Percentiles rank a stretch among this genome's conserved stretches.
Evolutionary conservation across 2,113 vertebrate species (phyloP).

Genomic region (Brienomyrus brachyistius): DNA sequence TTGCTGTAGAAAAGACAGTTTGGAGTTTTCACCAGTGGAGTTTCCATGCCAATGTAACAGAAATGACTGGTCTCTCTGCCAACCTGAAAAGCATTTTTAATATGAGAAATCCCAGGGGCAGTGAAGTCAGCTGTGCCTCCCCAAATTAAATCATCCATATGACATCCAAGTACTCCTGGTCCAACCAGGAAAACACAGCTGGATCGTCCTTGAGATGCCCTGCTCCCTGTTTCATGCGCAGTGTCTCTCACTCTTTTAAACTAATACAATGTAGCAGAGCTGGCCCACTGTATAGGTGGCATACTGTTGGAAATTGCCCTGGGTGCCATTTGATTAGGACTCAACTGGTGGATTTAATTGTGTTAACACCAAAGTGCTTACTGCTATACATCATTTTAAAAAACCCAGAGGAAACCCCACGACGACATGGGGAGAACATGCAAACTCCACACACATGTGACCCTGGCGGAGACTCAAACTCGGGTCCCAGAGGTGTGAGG

Average conservation of each 20-base stretch:
- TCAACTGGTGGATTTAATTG: no score
- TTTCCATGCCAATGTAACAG: conserved; percentile 14
- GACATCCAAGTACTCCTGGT: not conserved
- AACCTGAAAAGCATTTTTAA: not conserved
- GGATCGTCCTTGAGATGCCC: conserved; percentile 6
- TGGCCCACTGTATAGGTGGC: no score
- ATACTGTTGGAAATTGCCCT: no score
- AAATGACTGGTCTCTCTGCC: not conserved
- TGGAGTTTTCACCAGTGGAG: not conserved
- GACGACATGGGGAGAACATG: no score
- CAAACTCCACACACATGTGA: no score
- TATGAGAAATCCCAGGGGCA: not conserved
- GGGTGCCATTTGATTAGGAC: no score
- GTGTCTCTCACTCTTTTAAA: conserved; percentile 20
- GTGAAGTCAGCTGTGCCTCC: conserved; percentile 6
- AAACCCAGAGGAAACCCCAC: no score
- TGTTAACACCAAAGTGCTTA: no score
- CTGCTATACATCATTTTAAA: no score
- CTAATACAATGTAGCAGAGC: conserved; percentile 23
- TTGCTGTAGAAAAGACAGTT: conserved; percentile 15
- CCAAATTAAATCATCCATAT: conserved; percentile 15
- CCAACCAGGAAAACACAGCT: conserved; percentile 15
- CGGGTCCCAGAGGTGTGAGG: no score
- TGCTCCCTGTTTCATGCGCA: not conserved
- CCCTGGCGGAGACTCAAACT: no score